Conservation (phyloP, 2,888 invertebrate genomes). For the Hirtodrosophila trivittata region DNA sequence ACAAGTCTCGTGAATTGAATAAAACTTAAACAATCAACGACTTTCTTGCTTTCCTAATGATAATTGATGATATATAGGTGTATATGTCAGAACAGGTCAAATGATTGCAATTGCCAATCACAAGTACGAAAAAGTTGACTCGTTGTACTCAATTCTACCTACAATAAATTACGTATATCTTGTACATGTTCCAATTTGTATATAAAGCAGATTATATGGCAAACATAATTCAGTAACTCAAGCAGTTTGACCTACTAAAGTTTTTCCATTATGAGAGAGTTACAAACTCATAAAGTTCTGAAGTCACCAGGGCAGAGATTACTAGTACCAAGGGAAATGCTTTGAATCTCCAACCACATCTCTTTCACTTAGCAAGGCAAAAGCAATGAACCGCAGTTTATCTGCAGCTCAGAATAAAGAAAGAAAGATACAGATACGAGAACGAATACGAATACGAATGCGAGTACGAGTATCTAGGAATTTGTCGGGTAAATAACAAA, state of each 20-base stretch:
- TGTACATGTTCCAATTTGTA: too few species aligned
- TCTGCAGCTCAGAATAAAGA: slow-evolving; percentile 27
- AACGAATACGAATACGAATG: slow-evolving; percentile 4
- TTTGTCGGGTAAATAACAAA: slow-evolving; percentile 41
- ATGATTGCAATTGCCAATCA: slow-evolving; percentile 27
- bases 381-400: slow-evolving; percentile 66
- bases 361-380: slow-evolving; percentile 26
- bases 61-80: too few species aligned
- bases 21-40: slow-evolving; percentile 28
- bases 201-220: too few species aligned
- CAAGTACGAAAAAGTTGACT: too few species aligned
- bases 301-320: too few species aligned
- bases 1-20: slow-evolving; percentile 10
- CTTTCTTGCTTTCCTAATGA: slow-evolving; percentile 7
- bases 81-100: slow-evolving; percentile 34
- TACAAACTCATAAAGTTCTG: too few species aligned
- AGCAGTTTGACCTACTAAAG: slow-evolving; percentile 14
- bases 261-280: background rate
- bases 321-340: too few species aligned
- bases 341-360: slow-evolving; percentile 6
- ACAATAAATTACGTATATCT: too few species aligned
- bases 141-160: too few species aligned
- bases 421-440: slow-evolving; percentile 12
- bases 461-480: slow-evolving; percentile 33
- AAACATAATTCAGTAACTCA: slow-evolving; percentile 6